Percentiles rank a stretch among this genome's conserved stretches.
Evolutionary conservation across 1,140 invertebrate genomes (phyloP).

Genomic region (Brachionus calyciflorus): DNA sequence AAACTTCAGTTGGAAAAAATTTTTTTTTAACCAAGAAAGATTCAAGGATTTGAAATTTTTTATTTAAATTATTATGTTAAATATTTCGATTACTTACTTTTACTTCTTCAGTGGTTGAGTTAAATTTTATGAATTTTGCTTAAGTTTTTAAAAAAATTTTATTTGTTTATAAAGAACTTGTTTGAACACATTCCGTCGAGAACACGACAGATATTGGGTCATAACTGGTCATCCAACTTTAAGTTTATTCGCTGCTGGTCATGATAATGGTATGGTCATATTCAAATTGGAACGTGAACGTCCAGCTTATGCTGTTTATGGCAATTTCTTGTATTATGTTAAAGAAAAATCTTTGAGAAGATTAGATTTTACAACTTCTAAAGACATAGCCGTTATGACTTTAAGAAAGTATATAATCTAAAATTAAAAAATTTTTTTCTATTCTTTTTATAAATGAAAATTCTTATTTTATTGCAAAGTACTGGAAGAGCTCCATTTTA

Average conservation of each 20-base stretch:
- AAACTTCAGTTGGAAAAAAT: too few species aligned
- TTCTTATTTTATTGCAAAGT: neutral
- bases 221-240: slow-evolving; percentile 76
- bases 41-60: too few species aligned
- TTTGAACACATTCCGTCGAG: slow-evolving; percentile 84
- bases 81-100: too few species aligned
- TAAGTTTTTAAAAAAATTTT: too few species aligned
- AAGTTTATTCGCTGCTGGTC: slow-evolving; percentile 72
- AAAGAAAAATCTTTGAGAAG: slow-evolving; percentile 87
- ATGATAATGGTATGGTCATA: slow-evolving; percentile 86
- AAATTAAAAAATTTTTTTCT: neutral
- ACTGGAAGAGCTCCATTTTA: slow-evolving; percentile 46
- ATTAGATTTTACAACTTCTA: slow-evolving; percentile 85
- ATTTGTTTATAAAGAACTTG: slow-evolving; percentile 80
- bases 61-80: too few species aligned
- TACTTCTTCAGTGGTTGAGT: too few species aligned
- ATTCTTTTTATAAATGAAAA: neutral
- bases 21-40: too few species aligned
- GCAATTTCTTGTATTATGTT: slow-evolving; percentile 90
- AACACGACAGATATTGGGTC: slow-evolving; percentile 96
- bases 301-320: slow-evolving; percentile 71
- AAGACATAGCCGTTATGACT: slow-evolving; percentile 87
- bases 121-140: too few species aligned
- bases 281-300: slow-evolving; percentile 79
- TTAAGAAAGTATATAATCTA: slow-evolving; percentile 69